Conservation (phyloP, 2,888 invertebrate genomes). For the Andrena minutula region DNA sequence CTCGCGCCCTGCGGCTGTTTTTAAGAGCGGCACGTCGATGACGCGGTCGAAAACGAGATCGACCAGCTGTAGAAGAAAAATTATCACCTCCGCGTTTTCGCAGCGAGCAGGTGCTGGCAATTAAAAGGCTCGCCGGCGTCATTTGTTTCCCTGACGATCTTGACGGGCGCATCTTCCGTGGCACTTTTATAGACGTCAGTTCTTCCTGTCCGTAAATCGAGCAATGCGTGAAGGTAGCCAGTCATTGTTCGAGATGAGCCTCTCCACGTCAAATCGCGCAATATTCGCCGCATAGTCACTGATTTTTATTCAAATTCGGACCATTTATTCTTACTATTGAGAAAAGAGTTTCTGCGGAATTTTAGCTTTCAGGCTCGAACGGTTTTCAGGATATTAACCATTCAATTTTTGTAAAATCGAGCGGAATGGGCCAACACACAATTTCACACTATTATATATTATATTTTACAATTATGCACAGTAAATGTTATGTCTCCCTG, state of each 20-base stretch:
- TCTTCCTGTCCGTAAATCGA: constrained; percentile 54
- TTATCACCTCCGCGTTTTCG: constrained; percentile 71
- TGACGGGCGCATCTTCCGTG: constrained; percentile 71
- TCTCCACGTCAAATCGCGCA: too few species aligned
- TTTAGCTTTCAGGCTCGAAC: too few species aligned
- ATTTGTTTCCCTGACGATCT: constrained; percentile 79
- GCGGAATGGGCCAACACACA: too few species aligned
- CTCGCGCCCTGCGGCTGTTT: constrained; percentile 15
- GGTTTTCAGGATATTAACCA: too few species aligned
- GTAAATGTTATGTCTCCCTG: too few species aligned
- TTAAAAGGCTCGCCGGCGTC: constrained; percentile 79
- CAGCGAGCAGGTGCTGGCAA: constrained; percentile 79
- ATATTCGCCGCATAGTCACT: too few species aligned
- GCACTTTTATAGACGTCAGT: constrained; percentile 77
- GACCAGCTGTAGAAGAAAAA: constrained; percentile 78
- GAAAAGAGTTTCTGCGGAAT: too few species aligned
- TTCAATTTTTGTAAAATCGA: too few species aligned
- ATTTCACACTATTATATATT: too few species aligned
- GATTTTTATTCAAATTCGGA: too few species aligned
- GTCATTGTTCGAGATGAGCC: constrained; percentile 50
- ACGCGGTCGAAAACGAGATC: constrained; percentile 67
- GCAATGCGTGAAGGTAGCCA: constrained; percentile 37
- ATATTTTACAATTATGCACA: too few species aligned
- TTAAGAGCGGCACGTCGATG: constrained; percentile 52
- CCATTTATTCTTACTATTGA: too few species aligned